Percentiles rank a stretch among this genome's conserved stretches.
Conservation (phyloP, 1,140 invertebrate species). For the Choristoneura fumiferana region DNA sequence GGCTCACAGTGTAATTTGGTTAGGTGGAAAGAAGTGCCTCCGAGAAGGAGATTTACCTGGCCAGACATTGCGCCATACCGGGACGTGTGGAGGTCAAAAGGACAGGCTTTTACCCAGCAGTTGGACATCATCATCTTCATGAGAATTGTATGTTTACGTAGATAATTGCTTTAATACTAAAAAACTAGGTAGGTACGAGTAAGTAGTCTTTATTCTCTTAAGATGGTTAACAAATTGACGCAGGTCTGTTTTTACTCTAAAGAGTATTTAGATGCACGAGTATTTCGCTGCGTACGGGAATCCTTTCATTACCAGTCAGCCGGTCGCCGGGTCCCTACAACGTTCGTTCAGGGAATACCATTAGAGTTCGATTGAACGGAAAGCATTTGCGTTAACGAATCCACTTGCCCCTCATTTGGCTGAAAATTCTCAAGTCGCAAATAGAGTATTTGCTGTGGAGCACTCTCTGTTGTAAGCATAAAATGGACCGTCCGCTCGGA, state of each 20-base stretch:
- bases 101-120: too few relatives aligned
- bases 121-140: too few relatives aligned
- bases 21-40: too few relatives aligned
- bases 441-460: conserved; percentile 21
- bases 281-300: conserved; percentile 15
- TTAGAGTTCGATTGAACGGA: conserved; percentile 36
- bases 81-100: too few relatives aligned
- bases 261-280: conserved; percentile 1
- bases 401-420: conserved; percentile 30
- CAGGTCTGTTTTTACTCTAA: not conserved
- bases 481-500: conserved; percentile 23
- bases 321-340: conserved; percentile 6
- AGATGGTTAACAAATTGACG: too few relatives aligned
- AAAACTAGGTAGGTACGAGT: too few relatives aligned
- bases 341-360: conserved; percentile 34
- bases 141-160: too few relatives aligned
- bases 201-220: too few relatives aligned
- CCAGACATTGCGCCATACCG: too few relatives aligned
- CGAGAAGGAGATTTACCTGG: too few relatives aligned
- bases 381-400: conserved; percentile 38
- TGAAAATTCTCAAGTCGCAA: conserved; percentile 25
- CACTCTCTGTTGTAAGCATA: conserved; percentile 25
- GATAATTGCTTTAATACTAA: too few relatives aligned
- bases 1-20: too few relatives aligned
- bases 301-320: conserved; percentile 17